Conservation (phyloP, 1,140 invertebrate genomes). For the Zaprionus camerounensis region DNA sequence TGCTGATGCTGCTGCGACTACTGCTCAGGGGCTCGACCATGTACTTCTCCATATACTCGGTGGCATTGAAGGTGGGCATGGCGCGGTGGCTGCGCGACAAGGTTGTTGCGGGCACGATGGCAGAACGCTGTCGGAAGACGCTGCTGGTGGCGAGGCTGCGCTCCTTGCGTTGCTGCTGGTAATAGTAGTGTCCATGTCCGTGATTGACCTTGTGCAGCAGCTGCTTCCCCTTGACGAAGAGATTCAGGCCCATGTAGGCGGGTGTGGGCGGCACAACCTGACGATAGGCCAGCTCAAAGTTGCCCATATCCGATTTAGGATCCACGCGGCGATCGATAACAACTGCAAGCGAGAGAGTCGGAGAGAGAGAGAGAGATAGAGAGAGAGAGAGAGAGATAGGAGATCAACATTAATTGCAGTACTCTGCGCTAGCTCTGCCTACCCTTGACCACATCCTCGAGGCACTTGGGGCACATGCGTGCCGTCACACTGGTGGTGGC, state of each 20-base stretch:
- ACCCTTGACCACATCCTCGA: conserved; percentile 98
- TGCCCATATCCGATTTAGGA: conserved; percentile 92
- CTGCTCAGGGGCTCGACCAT: conserved; percentile 72
- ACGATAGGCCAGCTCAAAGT: conserved; percentile 93
- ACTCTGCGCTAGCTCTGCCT: conserved; percentile 32
- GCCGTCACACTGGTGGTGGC: conserved; percentile 95
- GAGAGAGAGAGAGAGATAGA: background rate
- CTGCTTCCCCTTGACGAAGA: conserved; percentile 82
- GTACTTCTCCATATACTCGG: conserved; percentile 79
- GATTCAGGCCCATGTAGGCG: conserved; percentile 90
- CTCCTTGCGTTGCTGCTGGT: conserved; percentile 68
- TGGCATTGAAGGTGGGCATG: conserved; percentile 83
- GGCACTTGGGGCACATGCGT: conserved; percentile 92
- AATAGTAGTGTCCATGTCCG: conserved; percentile 60
- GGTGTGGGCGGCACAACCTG: conserved; percentile 90
- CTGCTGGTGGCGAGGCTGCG: conserved; percentile 68
- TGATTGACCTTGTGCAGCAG: conserved; percentile 67
- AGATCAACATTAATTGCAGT: background rate
- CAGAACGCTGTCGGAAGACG: conserved; percentile 67
- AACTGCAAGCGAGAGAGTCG: conserved; percentile 87
- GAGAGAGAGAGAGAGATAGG: too few species aligned
- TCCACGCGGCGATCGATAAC: conserved; percentile 92
- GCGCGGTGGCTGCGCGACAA: conserved; percentile 71
- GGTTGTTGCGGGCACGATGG: conserved; percentile 57
- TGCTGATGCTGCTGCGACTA: conserved; percentile 67